Evolutionary conservation across 2,797 vertebrate species (phyloP).

Genomic region (Steatocranus sp.): DNA sequence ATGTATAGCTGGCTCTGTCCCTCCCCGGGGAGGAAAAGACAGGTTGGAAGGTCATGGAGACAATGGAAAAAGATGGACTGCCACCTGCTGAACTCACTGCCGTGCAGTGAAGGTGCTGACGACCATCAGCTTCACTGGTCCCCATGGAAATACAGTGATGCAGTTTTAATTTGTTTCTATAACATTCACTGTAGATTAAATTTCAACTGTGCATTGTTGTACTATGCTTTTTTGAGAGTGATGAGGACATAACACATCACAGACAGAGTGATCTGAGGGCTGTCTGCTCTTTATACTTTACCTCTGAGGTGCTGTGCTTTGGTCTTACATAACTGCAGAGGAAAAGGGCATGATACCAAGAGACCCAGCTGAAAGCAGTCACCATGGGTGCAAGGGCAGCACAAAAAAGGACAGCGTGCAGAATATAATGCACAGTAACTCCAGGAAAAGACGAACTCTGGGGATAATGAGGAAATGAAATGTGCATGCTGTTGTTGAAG

Average conservation of each 20-base stretch:
- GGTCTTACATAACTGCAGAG: conserved; percentile 47
- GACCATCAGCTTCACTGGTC: background rate
- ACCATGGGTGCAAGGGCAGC: conserved; percentile 13
- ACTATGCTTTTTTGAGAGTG: background rate
- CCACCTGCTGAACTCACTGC: background rate
- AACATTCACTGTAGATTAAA: background rate
- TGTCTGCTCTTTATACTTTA: conserved; percentile 16
- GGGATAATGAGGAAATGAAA: background rate
- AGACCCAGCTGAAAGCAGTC: conserved; percentile 28
- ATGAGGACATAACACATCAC: conserved; percentile 2
- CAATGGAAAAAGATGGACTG: conserved; percentile 6
- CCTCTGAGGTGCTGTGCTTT: conserved; percentile 16
- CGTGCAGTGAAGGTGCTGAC: background rate
- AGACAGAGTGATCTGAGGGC: conserved; percentile 23
- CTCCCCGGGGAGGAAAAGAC: background rate
- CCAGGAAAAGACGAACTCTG: background rate
- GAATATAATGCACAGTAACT: background rate
- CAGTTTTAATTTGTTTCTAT: background rate
- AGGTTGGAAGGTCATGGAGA: conserved; percentile 3
- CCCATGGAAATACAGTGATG: background rate
- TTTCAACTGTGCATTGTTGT: background rate
- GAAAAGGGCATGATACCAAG: conserved; percentile 23
- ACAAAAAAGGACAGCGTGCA: background rate
- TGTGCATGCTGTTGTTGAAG: background rate
- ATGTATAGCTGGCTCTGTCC: background rate